A percentile compares a stretch with the other conserved stretches of the same genome.
phyloP scores from a whole-genome alignment of 2,797 vertebrate species.

The Falco rusticolus region DNA sequence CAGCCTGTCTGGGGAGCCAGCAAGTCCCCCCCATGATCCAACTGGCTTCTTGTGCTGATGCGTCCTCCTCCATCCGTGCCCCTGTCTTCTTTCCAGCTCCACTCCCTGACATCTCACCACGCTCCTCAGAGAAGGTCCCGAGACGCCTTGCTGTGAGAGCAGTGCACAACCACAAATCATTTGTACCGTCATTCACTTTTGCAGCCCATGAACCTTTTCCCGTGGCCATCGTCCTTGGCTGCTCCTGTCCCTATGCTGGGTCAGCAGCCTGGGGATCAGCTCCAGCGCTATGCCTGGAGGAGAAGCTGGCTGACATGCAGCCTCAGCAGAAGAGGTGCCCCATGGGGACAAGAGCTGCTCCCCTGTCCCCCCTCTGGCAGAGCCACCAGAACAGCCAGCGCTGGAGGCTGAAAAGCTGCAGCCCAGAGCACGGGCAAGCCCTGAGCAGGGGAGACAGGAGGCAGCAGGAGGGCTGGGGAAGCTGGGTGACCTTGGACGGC shows the following conservation, averaged over 20 bases:
- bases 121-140: not conserved
- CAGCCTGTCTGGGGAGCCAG: not conserved
- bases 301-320: not conserved
- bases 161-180: not conserved
- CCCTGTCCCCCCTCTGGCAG: not conserved
- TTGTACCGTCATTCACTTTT: not conserved
- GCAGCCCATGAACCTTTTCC: not conserved
- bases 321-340: not conserved
- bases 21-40: not conserved
- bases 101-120: not conserved
- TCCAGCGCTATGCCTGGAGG: not conserved
- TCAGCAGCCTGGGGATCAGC: conserved; percentile 9
- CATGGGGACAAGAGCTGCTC: not conserved
- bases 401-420: not conserved
- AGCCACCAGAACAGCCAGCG: not conserved
- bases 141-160: not conserved
- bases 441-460: not conserved
- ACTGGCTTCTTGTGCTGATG: not conserved
- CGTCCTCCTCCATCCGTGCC: not conserved
- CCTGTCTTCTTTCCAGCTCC: not conserved
- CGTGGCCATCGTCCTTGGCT: not conserved
- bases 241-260: not conserved
- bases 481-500: not conserved
- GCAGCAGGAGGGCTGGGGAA: not conserved
- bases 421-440: not conserved